phyloP scores from a whole-genome alignment of 2,888 invertebrate genomes.

The Rotaria macrura region DNA sequence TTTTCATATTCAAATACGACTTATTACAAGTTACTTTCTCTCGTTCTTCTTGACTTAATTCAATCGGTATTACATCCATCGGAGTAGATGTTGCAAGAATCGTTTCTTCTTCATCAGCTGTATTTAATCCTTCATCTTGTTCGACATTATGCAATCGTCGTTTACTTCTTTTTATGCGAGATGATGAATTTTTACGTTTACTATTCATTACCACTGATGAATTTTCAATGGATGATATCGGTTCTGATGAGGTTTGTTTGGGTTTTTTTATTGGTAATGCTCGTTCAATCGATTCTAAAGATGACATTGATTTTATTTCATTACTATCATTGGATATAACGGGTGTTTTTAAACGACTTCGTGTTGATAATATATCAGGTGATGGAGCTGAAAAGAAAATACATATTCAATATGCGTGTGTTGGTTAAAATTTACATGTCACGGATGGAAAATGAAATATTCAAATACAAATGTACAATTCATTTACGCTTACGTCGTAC shows the following conservation, averaged over 20 bases:
- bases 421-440: too few relatives aligned
- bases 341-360: background rate
- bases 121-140: slow-evolving; percentile 1
- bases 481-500: background rate
- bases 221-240: background rate
- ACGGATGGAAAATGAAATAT: too few relatives aligned
- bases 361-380: background rate
- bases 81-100: background rate
- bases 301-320: background rate
- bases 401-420: background rate
- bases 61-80: background rate
- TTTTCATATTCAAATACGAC: too few relatives aligned
- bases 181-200: background rate
- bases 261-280: background rate
- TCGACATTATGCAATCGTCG: background rate
- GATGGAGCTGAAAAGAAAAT: background rate
- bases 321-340: background rate
- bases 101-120: slow-evolving; percentile 3
- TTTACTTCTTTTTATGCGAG: background rate
- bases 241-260: background rate
- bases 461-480: too few relatives aligned
- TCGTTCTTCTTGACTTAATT: background rate
- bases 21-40: background rate
- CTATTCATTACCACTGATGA: background rate
- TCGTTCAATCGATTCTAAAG: background rate